phyloP scores from a whole-genome alignment of 2,797 vertebrate species.

The Avahi laniger region DNA sequence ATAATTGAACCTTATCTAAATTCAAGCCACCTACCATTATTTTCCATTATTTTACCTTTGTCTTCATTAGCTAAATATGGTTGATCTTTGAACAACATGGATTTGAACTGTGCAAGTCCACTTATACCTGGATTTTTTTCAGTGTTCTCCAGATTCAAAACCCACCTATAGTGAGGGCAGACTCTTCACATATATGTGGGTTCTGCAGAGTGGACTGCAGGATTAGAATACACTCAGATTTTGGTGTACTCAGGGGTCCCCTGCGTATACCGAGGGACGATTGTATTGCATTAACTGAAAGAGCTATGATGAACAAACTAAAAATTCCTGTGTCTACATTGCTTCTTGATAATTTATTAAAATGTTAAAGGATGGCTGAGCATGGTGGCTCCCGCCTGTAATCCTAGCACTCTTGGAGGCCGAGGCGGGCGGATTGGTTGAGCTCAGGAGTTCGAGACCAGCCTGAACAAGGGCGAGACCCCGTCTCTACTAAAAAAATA shows the following conservation, averaged over 20 bases:
- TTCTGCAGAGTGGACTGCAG: background rate
- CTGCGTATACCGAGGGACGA: background rate
- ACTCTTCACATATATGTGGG: background rate
- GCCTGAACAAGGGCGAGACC: too few relatives aligned
- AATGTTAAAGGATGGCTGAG: background rate
- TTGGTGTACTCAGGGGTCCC: background rate
- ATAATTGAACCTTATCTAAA: background rate
- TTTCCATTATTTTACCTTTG: constrained; percentile 39
- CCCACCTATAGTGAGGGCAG: background rate
- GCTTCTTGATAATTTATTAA: constrained; percentile 11
- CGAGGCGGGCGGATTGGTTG: too few relatives aligned
- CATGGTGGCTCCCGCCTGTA: too few relatives aligned
- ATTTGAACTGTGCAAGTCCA: background rate
- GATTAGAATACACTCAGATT: background rate
- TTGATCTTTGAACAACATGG: background rate
- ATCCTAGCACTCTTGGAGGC: too few relatives aligned
- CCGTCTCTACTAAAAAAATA: too few relatives aligned
- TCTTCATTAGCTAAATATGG: constrained; percentile 2
- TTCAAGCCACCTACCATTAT: background rate
- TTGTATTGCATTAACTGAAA: background rate
- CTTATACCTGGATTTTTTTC: too few relatives aligned
- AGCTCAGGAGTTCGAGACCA: too few relatives aligned
- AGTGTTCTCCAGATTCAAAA: background rate
- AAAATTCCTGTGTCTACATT: background rate
- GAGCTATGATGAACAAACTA: background rate